These are phyloP conservation scores for Spatulosminthurus flaviceps DNA, from an alignment of 2,888 invertebrate genomes.

Conservation along the genomic window DNA sequence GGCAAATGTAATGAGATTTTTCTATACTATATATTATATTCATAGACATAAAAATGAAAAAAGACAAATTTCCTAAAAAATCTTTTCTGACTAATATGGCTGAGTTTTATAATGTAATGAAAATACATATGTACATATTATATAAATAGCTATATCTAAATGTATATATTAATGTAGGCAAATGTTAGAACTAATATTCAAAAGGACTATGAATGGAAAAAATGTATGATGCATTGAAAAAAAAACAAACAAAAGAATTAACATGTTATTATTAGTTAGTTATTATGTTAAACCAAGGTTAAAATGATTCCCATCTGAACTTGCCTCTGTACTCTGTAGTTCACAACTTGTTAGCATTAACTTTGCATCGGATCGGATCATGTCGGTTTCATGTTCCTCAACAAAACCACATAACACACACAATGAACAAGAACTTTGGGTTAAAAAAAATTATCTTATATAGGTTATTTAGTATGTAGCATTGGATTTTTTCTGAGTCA, in stretches of 20 bases:
- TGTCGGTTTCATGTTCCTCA: slow-evolving; percentile 49
- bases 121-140: too few relatives aligned
- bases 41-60: not conserved
- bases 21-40: too few relatives aligned
- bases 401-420: slow-evolving; percentile 47
- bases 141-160: not conserved
- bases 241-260: not conserved
- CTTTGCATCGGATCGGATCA: slow-evolving; percentile 46
- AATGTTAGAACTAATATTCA: not conserved
- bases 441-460: too few relatives aligned
- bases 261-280: slow-evolving; percentile 5
- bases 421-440: slow-evolving; percentile 41
- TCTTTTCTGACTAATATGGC: too few relatives aligned
- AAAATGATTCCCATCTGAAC: slow-evolving; percentile 48
- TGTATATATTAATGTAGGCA: not conserved
- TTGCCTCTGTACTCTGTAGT: slow-evolving; percentile 50
- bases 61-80: too few relatives aligned
- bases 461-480: not conserved
- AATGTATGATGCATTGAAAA: slow-evolving; percentile 26
- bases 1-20: too few relatives aligned
- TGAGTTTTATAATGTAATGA: too few relatives aligned
- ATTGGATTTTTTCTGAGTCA: too few relatives aligned
- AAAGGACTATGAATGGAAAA: slow-evolving; percentile 5
- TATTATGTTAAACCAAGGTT: slow-evolving; percentile 21
- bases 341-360: slow-evolving; percentile 48